A percentile compares a stretch with the other conserved stretches of the same genome.
These are phyloP conservation scores for Megalonaias nervosa DNA, from an alignment of 1,140 invertebrate genomes.

Conservation along the genomic window DNA sequence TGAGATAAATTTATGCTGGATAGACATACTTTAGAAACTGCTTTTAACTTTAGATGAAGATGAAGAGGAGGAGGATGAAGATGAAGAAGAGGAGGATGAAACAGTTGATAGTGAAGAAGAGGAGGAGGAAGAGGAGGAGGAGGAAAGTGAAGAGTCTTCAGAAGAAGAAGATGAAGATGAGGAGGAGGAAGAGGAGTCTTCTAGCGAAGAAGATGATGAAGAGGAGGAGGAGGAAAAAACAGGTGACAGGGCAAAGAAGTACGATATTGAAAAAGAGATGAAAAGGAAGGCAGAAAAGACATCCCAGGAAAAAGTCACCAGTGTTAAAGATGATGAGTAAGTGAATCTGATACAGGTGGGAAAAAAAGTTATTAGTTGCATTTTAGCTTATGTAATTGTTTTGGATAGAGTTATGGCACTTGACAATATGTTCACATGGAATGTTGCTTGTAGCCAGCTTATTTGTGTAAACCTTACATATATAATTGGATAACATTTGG, in stretches of 20 bases:
- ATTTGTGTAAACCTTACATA: no score
- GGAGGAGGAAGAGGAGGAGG: conserved; percentile 29
- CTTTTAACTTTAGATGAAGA: conserved; percentile 1
- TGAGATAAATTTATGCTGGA: no score
- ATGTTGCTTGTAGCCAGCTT: no score
- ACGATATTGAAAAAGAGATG: conserved; percentile 48
- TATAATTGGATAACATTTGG: no score
- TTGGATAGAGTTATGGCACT: no score
- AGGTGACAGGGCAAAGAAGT: conserved; percentile 22
- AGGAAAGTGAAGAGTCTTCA: conserved; percentile 35
- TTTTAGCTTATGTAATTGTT: no score
- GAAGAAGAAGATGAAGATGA: conserved; percentile 51
- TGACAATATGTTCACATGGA: no score
- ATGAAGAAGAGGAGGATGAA: conserved; percentile 47
- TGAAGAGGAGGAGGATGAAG: conserved; percentile 39
- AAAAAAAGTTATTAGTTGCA: no score
- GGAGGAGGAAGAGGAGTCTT: conserved; percentile 19
- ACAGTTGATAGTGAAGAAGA: conserved; percentile 38
- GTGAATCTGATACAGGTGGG: no score
- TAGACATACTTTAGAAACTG: no score
- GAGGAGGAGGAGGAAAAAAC: conserved; percentile 51
- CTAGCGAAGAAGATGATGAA: conserved; percentile 17
- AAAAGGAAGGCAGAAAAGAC: conserved; percentile 65
- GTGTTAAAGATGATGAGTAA: no score
- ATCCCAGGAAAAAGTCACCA: no score